phyloP scores from a whole-genome alignment of 1,140 invertebrate species.

The Rhopalosiphum maidis region DNA sequence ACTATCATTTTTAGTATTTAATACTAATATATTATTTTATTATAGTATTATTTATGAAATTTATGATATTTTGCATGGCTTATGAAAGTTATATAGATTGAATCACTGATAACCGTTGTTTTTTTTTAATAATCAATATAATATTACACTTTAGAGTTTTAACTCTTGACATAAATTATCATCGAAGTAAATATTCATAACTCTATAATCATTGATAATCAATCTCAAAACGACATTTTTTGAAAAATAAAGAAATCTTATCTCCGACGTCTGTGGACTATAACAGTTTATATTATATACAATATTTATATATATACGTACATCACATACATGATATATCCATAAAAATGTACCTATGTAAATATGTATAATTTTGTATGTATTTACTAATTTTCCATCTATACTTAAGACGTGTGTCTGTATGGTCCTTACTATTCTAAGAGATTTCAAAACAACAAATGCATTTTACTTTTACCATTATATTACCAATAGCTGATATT shows the following conservation, averaged over 20 bases:
- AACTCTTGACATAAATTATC: background rate
- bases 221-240: background rate
- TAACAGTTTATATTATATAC: background rate
- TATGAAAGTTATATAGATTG: background rate
- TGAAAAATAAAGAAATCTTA: background rate
- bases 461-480: conserved; percentile 5
- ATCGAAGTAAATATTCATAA: background rate
- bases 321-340: background rate
- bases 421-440: background rate
- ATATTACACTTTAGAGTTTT: background rate
- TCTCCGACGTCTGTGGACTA: background rate
- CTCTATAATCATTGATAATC: background rate
- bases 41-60: background rate
- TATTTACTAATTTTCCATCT: background rate
- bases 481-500: background rate
- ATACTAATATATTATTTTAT: background rate
- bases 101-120: background rate
- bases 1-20: background rate
- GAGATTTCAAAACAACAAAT: background rate
- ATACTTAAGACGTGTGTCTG: background rate
- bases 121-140: background rate
- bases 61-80: background rate
- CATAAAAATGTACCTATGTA: too few relatives aligned
- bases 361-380: background rate
- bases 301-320: background rate